These are phyloP conservation scores for Hylia prasina DNA, from an alignment of 2,113 vertebrate species.

Conservation along the genomic window DNA sequence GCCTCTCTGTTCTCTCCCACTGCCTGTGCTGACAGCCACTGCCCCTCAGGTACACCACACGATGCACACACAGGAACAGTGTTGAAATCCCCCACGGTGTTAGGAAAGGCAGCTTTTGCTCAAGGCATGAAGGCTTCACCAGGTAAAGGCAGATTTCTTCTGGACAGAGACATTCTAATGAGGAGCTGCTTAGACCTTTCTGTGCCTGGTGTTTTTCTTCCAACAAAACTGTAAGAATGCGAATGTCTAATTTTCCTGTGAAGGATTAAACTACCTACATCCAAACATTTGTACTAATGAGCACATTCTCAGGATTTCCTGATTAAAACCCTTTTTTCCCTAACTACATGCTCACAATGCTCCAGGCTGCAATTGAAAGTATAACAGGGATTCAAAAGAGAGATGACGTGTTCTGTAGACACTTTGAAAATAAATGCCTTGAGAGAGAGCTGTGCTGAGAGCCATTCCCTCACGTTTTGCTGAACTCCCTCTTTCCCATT, in stretches of 20 bases:
- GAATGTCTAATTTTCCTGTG: background rate
- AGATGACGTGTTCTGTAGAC: background rate
- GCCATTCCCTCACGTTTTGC: fast-evolving
- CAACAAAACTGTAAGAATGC: background rate
- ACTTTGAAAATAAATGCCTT: background rate
- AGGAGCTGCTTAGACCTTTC: background rate
- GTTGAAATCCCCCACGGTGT: fast-evolving
- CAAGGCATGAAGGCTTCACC: background rate
- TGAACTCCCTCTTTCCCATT: background rate
- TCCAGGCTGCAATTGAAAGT: background rate
- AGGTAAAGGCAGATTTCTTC: background rate
- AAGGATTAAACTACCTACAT: background rate
- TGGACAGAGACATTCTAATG: background rate
- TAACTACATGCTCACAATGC: background rate
- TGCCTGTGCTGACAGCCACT: background rate
- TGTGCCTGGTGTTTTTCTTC: background rate
- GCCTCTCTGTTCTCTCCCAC: background rate
- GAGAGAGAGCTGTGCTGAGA: background rate
- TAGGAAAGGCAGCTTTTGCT: background rate
- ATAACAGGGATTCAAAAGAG: background rate
- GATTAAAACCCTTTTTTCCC: background rate
- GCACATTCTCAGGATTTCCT: background rate
- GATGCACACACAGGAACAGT: fast-evolving
- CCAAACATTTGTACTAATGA: background rate
- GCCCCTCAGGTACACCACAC: fast-evolving